Base-by-base conservation (phyloP, 1,140 invertebrate species). In the Drosophila orena region DNA sequence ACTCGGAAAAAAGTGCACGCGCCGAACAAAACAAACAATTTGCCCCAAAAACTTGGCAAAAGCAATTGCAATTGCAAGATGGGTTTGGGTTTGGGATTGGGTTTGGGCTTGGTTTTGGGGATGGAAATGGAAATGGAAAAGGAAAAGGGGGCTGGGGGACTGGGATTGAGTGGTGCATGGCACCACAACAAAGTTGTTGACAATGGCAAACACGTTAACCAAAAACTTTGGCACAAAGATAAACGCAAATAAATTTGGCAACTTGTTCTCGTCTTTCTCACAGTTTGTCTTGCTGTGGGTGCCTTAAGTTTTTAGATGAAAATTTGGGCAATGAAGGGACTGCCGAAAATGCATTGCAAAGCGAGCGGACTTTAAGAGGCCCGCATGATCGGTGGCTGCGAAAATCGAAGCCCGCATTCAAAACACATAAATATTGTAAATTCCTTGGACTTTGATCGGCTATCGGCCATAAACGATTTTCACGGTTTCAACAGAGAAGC, bases 11-110 rank as follows among this genome's bases (percentile, higher is more conserved):
- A 81, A 77, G 50, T 89, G 84, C 83, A 88, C 75, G 84, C 83
- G 76, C 79, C 84, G 81, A 88, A 89, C 84, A 88, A 88, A 89
- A 89, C 83, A 88, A 88, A 88, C 83, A 88, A 83, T 89, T 88
- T 83, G 65, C 40, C 57, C 60, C 65, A 76, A 86, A 83, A 86
- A 88, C 83, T 86, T 83, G 71, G 80, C 79, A 88, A 88, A 88
- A 88, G 84, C 83, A 89, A 88, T 89, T 89, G 83, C 84, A 88
- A 88, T 88, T 79, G 76, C 83, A 89, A 70, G 73, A 56, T 38
- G 64, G 22, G 40, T 22, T 7, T 22, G 5, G 3, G 7, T 10
- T 30, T 38, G 64, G 22, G 40, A 17, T 7, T 22, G 5, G 3
- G 7, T 10, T 30, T 30, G 8, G 47, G 20, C 4, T 17, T 24